phyloP scores from a whole-genome alignment of 1,140 invertebrate species.

The Drosophila mojavensis region DNA sequence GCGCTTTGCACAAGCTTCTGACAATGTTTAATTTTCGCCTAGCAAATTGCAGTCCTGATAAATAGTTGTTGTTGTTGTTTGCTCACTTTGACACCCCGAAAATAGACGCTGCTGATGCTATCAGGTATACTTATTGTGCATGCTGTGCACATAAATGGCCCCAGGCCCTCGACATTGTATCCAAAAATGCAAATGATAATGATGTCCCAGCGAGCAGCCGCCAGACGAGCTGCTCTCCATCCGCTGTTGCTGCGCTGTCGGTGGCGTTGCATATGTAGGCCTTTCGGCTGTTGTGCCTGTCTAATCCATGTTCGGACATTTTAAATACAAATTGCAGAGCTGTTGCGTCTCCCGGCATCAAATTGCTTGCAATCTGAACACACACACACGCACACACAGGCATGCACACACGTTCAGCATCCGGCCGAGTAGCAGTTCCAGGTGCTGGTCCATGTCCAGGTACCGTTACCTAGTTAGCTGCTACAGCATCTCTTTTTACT shows the following conservation, averaged over 20 bases:
- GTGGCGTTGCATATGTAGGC: constrained; percentile 15
- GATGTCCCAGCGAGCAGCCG: constrained; percentile 43
- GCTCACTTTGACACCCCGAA: constrained; percentile 25
- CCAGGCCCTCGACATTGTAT: constrained; percentile 16
- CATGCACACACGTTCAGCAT: background rate
- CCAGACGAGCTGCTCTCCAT: background rate
- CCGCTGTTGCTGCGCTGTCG: background rate
- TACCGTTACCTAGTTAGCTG: constrained; percentile 17
- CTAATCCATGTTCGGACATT: constrained; percentile 70
- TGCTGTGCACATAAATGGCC: constrained; percentile 24
- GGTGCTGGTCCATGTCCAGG: background rate
- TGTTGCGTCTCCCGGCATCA: constrained; percentile 14
- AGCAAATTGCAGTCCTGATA: constrained; percentile 4
- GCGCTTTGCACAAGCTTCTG: background rate
- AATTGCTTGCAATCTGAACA: constrained; percentile 52
- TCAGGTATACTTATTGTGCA: constrained; percentile 40
- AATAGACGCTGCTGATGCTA: constrained; percentile 32
- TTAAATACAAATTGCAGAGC: constrained; percentile 79
- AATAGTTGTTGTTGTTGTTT: background rate
- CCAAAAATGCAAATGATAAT: constrained; percentile 77
- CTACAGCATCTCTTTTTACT: constrained; percentile 60
- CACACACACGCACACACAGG: background rate
- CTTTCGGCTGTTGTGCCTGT: constrained; percentile 45
- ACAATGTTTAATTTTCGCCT: constrained; percentile 3
- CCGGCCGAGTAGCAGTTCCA: no score